Conservation (phyloP, 1,140 invertebrate genomes). For the Euura lappo region DNA sequence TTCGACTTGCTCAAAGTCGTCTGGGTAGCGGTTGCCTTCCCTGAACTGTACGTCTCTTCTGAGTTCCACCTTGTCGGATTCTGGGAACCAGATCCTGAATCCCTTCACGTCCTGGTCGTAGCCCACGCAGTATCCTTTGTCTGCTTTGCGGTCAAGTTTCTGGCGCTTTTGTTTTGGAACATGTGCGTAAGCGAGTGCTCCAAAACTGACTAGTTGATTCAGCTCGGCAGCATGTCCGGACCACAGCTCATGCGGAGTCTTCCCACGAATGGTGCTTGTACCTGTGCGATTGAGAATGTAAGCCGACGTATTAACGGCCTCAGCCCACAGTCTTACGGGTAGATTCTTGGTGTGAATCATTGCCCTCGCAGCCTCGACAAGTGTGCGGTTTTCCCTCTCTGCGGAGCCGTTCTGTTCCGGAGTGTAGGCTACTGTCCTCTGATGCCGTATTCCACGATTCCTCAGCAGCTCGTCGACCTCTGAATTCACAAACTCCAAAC, state of each 20-base stretch:
- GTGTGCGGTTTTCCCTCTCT: slow-evolving; percentile 45
- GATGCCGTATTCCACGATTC: slow-evolving; percentile 25
- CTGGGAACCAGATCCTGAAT: slow-evolving; percentile 12
- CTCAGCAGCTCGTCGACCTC: slow-evolving; percentile 17
- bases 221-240: slow-evolving; percentile 29
- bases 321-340: slow-evolving; percentile 25
- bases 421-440: slow-evolving; percentile 32
- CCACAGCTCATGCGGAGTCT: slow-evolving; percentile 41
- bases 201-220: slow-evolving; percentile 38
- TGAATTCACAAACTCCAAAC: slow-evolving; percentile 15
- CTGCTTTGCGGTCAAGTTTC: slow-evolving; percentile 31
- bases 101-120: slow-evolving; percentile 28
- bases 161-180: slow-evolving; percentile 24
- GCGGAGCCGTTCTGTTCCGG: slow-evolving; percentile 44
- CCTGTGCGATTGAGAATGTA: slow-evolving; percentile 29
- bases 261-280: slow-evolving; percentile 11
- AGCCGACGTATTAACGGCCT: slow-evolving; percentile 26
- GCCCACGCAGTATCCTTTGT: slow-evolving; percentile 31
- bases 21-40: not conserved
- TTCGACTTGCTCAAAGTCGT: not conserved
- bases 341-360: slow-evolving; percentile 24
- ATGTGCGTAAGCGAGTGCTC: slow-evolving; percentile 24
- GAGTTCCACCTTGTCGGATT: slow-evolving; percentile 5
- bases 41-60: slow-evolving; percentile 10
- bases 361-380: slow-evolving; percentile 37